Evolutionary conservation across 1,140 invertebrate genomes (phyloP), one percentile per base, ranked within the genome.

Genomic region (Eubasilissa regina): DNA sequence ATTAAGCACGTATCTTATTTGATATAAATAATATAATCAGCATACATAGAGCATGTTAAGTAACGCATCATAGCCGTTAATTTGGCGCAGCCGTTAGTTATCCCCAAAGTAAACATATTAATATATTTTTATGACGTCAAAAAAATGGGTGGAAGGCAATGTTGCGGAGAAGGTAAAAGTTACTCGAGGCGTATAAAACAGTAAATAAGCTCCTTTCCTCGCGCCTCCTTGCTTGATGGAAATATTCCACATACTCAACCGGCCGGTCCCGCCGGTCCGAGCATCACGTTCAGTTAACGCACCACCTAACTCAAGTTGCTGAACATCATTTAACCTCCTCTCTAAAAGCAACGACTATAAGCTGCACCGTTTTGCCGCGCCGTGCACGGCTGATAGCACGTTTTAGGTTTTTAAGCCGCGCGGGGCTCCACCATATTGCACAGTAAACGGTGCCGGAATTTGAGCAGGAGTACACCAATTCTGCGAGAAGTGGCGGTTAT

Each of bases 181-280:
- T 75, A 43, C 73, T 45, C 60, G 73, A 62, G 53, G 55, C 73
- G 56, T 75, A 55, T 35, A 19, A 56, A 62, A 17, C 73, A 25
- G 73, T 75, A 75, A 75, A 75, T 75, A 75, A 75, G 73, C 21
- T n/a, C 19, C 45, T 75, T 75, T 75, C 73, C 73, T 35, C 73
- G 56, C 73, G 73, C 35, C 25, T 48, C 11, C 66, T 70, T 70
- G 66, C 51, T 19, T 56, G 70, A 74, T 74, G 51, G 48, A 53
- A 21, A 74, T 56, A 74, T 56, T 51, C 48, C 51, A 17, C 15
- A 35, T 47, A 17, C 8, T 21, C 19, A 1, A 35, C 25, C 25
- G 25, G 1, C 1, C 25, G 25, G 25, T n/a, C 25, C 25, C 25
- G 25, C 25, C 25, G 1, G 25, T 1, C 1, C 25, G 25, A 35